Evolutionary conservation across 2,888 invertebrate genomes (phyloP), one percentile per base, ranked within the genome.

Genomic region (Rhynchonema sp.): DNA sequence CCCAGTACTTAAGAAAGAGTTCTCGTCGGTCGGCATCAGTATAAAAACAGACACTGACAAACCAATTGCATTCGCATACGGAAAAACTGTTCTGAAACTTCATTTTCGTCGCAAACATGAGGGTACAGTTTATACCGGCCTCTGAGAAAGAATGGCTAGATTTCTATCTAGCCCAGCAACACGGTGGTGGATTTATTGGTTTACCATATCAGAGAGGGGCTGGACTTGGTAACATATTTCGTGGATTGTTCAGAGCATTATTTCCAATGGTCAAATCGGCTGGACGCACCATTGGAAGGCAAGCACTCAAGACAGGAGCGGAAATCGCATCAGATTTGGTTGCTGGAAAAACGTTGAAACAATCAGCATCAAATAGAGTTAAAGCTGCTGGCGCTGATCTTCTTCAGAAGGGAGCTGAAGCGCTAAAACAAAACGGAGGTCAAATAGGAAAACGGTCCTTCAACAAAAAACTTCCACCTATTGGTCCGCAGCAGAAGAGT

Each of bases 51-150:
- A 59, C 26, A 27, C 13, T 22, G 54, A 54, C 22, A 3, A 30
- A 53, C 30, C 30, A 3, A 22, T 59, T 9, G 30, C 20, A 3
- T 53, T 59, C 30, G 23, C 3, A 9, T 59, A 54, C 30, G 53
- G 59, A n/a, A 59, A 59, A 54, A n/a, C 30, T 28, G 23, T 59
- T 54, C 54, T 59, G 28, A 59, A 59, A 30, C 30, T 59, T 3
- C 59, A 59, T 30, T 59, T 59, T n/a, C 28, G 59, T 17, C 28
- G 54, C 30, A 26, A 58, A 53, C 20, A 58, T 53, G 58, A 26
- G 52, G 6, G 27, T 28, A 3, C 3, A n/a, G 3, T 58, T n/a
- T 52, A n/a, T 49, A 17, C 58, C 58, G 9, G 53, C 2, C 6
- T 20, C 13, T 49, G 49, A 49, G 13, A 6, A n/a, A 49, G n/a